Percentiles rank a stretch among this genome's conserved stretches.
phyloP scores from a whole-genome alignment of 1,140 invertebrate species.

The Daktulosphaira vitifoliae region DNA sequence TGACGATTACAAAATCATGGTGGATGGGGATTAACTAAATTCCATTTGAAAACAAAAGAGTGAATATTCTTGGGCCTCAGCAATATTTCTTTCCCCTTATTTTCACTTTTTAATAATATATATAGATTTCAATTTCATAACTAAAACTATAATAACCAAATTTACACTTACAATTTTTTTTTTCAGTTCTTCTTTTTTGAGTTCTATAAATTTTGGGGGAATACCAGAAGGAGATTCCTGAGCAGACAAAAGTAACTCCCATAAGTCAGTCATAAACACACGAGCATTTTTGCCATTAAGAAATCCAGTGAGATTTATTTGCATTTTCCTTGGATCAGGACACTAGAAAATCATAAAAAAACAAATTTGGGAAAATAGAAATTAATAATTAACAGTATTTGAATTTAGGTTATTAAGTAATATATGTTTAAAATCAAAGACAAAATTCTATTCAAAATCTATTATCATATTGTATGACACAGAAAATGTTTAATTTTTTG shows the following conservation, averaged over 20 bases:
- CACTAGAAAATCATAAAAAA: constrained; percentile 57
- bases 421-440: constrained; percentile 41
- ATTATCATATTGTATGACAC: too few species aligned
- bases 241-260: constrained; percentile 89
- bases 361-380: neutral
- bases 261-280: constrained; percentile 94
- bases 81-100: too few species aligned
- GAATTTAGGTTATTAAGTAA: too few species aligned
- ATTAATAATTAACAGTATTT: too few species aligned
- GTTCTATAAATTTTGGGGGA: constrained; percentile 82
- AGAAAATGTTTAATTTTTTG: constrained; percentile 1
- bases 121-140: too few species aligned
- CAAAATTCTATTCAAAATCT: too few species aligned
- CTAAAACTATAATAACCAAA: neutral
- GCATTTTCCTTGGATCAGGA: constrained; percentile 97
- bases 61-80: too few species aligned
- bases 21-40: too few species aligned
- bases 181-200: constrained; percentile 95
- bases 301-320: constrained; percentile 99
- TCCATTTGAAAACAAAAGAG: too few species aligned
- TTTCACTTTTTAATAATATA: too few species aligned
- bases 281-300: constrained; percentile 95
- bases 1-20: too few species aligned
- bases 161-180: constrained; percentile 56
- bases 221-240: constrained; percentile 92